Evolutionary conservation across 2,113 vertebrate species (phyloP).

Genomic region (Todiramphus chloris): DNA sequence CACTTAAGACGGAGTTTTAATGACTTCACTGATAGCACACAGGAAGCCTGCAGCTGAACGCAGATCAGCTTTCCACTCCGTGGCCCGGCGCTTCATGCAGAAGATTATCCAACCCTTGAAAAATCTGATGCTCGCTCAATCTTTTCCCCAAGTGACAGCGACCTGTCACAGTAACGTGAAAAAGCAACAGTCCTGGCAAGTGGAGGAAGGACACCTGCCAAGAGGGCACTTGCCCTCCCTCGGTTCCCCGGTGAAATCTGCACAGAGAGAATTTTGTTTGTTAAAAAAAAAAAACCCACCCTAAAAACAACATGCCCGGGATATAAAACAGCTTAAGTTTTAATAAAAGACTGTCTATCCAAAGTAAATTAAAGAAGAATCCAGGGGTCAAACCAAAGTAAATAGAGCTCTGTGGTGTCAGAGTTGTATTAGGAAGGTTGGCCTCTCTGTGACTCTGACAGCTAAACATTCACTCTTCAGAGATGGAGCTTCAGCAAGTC

Average conservation of each 20-base stretch:
- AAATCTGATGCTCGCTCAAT: not conserved
- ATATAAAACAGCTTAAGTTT: slow-evolving; percentile 58
- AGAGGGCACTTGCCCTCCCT: not conserved
- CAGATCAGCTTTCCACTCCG: not conserved
- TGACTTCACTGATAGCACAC: not conserved
- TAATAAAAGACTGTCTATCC: slow-evolving; percentile 12
- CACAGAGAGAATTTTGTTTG: not conserved
- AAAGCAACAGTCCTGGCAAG: not conserved
- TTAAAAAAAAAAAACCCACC: not conserved
- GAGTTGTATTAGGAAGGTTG: not conserved
- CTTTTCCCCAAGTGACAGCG: not conserved
- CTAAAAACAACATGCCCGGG: slow-evolving; percentile 31
- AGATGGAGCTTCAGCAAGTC: not conserved
- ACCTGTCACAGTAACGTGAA: not conserved
- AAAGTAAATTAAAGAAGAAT: slow-evolving; percentile 59
- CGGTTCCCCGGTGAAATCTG: not conserved
- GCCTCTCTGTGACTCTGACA: not conserved
- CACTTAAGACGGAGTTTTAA: not conserved
- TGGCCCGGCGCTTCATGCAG: rapidly evolving
- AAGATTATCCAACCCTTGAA: not conserved
- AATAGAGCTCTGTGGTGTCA: slow-evolving; percentile 11
- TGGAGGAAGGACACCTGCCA: not conserved
- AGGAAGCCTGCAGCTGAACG: not conserved
- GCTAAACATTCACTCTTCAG: not conserved
- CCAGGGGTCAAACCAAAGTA: slow-evolving; percentile 47